Evolutionary conservation across 35 echinoderm and acorn worm genomes (phyloP).

Genomic region (Lytechinus pictus): DNA sequence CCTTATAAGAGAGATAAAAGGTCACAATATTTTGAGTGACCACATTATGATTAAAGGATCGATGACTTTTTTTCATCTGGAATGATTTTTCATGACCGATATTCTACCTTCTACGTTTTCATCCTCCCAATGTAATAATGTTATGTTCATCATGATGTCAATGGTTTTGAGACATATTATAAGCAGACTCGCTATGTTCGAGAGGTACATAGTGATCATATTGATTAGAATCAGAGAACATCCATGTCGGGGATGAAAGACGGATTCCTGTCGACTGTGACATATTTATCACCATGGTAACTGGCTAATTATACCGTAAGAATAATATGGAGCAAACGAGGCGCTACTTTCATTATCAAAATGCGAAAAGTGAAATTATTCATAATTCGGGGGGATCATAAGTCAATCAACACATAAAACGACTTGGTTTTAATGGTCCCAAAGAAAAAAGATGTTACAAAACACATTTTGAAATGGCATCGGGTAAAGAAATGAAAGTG

Average conservation of each 20-base stretch:
- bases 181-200: neutral
- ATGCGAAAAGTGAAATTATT: too few species aligned
- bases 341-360: too few species aligned
- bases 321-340: too few species aligned
- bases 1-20: neutral
- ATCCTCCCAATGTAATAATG: neutral
- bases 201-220: conserved; percentile 6
- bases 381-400: too few species aligned
- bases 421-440: too few species aligned
- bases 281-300: neutral
- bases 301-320: too few species aligned
- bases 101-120: too few species aligned
- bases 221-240: neutral
- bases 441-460: too few species aligned
- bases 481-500: too few species aligned
- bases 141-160: neutral
- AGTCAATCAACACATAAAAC: too few species aligned
- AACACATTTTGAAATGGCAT: too few species aligned
- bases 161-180: neutral
- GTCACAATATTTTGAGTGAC: neutral
- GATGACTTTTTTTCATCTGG: neutral
- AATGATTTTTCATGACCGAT: too few species aligned
- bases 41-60: neutral
- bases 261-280: neutral
- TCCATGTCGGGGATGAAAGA: neutral